Base-by-base conservation (phyloP, 2,888 invertebrate species). In the Electrophaes corylata region DNA sequence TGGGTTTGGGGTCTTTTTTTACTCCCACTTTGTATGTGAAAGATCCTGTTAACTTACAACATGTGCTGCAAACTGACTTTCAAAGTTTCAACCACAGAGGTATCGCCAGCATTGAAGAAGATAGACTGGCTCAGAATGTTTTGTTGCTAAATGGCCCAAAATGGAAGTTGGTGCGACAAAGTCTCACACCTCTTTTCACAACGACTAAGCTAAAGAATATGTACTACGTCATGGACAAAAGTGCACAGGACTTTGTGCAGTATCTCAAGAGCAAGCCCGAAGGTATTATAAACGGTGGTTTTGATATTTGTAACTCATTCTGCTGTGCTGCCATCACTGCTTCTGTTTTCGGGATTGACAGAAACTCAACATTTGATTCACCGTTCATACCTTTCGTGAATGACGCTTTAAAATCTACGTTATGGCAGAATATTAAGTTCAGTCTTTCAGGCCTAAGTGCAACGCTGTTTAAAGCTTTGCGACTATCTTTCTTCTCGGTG, bases 131-230 rank as follows among this genome's bases (percentile, higher is more conserved):
- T 0, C 75, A 84, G 44, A 85, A 80, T 43, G 57, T 84, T 2
- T 62, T 84, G 2, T 67, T 84, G 29, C 66, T 78, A 54, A 57
- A 78, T 14, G 75, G 86, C 2, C 75, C 75, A 10, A 73, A 77
- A 59, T 90, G 88, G 91, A 83, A 84, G 54, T 64, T 80, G 6
- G 70, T 86, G 10, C 70, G 88, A 11, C 84, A 86, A 31, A 86
- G 78, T 49, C 64, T 91, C 57, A 60, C 64, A 69, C 84, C 88
- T 0, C 68, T 84, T 0, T 89, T 90, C 58, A 86, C 86, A 0
- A 69, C 76, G 0, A 67, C 72, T 0, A 89, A 88, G 62, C 67
- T 89, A n/a, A 84, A 76, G 51, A 86, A 81, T 26, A 84, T 90
- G 84, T 87, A 79, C 59, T 79, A 78, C 44, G 80, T 85, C 1